Base-by-base conservation (phyloP, 2,797 vertebrate species). In the Cynopterus sphinx region DNA sequence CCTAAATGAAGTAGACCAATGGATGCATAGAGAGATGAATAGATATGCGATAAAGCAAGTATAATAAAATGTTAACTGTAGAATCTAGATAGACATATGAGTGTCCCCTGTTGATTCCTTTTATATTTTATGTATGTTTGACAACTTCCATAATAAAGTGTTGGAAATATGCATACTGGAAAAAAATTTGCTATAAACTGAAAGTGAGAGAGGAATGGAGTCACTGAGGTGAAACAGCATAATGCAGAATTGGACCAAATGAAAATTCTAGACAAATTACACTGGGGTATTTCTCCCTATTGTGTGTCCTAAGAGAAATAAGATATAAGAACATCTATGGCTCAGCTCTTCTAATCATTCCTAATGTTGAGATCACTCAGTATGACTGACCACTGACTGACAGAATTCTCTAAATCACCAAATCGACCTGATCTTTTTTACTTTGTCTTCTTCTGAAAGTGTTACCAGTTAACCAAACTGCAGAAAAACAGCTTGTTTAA, bases 371-470 rank as follows among this genome's bases (percentile, higher is more conserved):
- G 36, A 68, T 77, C 73, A 28, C 28, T 36, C 26, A 67, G 22
- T 67, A 84, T 46, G 21, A 57, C 33, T 31, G 36, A 90, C 28
- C 28, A 2, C 0, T 43, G 43, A 77, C 73, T 6, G 0, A 53
- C 6, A 78, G 67, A 77, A 31, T 41, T 39, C 57, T 65, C 8
- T 57, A 33, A 77, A 68, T 31, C 41, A 61, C 12, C 67, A 73
- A 39, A 61, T 59, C 9, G 15, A 55, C 53, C 82, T 67, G 36
- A 77, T 61, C 77, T 24, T 84, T 77, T 94, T 63, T 63, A 75
- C 51, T 73, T 68, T 51, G 26, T 93, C 71, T 81, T 86, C 53
- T 89, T 81, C 85, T 71, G 78, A 51, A 95, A 77, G 22, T 81
- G 46, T n/a, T 81, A 67, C 41, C 55, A 78, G n/a, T 82, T 91